Base-by-base conservation (phyloP, 2,888 invertebrate species). In the Drosophila siamana region DNA sequence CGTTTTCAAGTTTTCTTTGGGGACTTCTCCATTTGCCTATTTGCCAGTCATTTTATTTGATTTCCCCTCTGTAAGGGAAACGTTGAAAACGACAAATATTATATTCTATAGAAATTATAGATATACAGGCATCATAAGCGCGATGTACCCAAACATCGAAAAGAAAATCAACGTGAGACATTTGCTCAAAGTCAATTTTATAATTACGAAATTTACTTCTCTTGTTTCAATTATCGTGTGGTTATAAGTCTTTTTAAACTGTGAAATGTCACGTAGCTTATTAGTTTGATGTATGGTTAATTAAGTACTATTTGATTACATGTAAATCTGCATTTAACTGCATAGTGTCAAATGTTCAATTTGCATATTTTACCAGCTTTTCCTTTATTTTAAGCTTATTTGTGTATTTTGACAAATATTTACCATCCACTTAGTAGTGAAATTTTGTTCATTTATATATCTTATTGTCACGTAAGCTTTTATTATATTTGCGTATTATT, bases 31-130 rank as follows among this genome's bases (percentile, higher is more conserved):
- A 47, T 67, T 55, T 67, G 71, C 77, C 74, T 69, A 80, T 80
- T 82, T 83, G 83, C 71, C 88, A 86, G 77, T 74, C 83, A 74
- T 88, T 77, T 82, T 68, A 83, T 84, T 86, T 88, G 87, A 88
- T 88, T 85, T 86, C 55, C 66, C 67, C 13, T 24, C 40, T 40
- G 33, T 3, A 26, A 13, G 16, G 19, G 16, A 16, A 54, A 40
- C 24, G 38, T 57, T 51, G 65, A 65, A 44, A 47, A 43, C 51
- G 48, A 50, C 43, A 46, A 36, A 26, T 52, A 40, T 61, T 48
- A 94, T 43, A 59, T 65, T 65, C 63, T 46, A 68, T 54, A 46
- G 59, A 80, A 81, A 86, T 77, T 80, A 74, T 61, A 71, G 63
- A 55, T 55, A 16, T 41, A 40, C 51, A 38, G 22, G 19, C 9